These are phyloP conservation scores for Semicossyphus pulcher DNA, from an alignment of 2,113 vertebrate genomes.

Conservation along the genomic window DNA sequence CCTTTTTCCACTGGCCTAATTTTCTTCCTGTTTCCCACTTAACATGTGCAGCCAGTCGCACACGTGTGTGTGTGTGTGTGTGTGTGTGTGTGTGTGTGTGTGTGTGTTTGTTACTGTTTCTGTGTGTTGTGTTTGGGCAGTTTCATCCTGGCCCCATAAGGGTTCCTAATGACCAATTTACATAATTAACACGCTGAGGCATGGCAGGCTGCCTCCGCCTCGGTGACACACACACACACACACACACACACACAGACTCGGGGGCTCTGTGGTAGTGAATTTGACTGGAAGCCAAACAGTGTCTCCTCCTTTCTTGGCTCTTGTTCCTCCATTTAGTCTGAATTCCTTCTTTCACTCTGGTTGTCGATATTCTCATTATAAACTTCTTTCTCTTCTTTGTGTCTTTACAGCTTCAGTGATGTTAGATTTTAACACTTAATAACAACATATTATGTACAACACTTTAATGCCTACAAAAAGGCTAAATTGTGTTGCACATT, in stretches of 20 bases:
- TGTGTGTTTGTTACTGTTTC: slow-evolving; percentile 11
- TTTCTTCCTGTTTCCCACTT: slow-evolving; percentile 34
- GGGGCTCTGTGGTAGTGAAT: slow-evolving; percentile 4
- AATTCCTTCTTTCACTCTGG: slow-evolving; percentile 12
- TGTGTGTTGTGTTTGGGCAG: slow-evolving; percentile 33
- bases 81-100: slow-evolving; percentile 33
- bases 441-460: background rate
- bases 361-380: slow-evolving; percentile 15
- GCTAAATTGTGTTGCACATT: no score
- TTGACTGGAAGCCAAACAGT: slow-evolving; percentile 29
- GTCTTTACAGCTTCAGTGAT: background rate
- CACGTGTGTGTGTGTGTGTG: slow-evolving; percentile 11
- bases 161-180: slow-evolving; percentile 76
- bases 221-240: slow-evolving; percentile 24
- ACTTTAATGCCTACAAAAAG: no score
- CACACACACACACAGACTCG: slow-evolving; percentile 21
- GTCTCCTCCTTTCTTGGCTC: slow-evolving; percentile 24
- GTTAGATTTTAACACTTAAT: background rate
- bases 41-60: slow-evolving; percentile 60
- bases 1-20: slow-evolving; percentile 37
- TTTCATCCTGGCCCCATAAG: slow-evolving; percentile 60
- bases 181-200: slow-evolving; percentile 75
- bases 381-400: background rate
- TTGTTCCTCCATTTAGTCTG: slow-evolving; percentile 15
- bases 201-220: slow-evolving; percentile 57